Base-by-base conservation (phyloP, 1,140 invertebrate genomes). In the Pseudomyrmex sp. region DNA sequence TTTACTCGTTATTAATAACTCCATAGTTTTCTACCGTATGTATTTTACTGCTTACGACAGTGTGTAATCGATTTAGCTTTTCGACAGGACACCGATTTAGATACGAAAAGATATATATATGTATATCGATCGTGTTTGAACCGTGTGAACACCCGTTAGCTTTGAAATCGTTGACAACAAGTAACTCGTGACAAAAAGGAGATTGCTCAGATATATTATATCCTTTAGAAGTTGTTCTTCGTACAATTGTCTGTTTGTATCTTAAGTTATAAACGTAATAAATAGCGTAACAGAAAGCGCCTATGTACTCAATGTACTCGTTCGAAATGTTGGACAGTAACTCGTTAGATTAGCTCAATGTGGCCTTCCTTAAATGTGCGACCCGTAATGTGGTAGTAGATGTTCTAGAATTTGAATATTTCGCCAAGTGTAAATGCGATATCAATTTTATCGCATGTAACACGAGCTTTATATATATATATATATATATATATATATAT, bases 301-400 rank as follows among this genome's bases (percentile, higher is more conserved):
- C 86, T 73, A 88, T 90, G 83, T 90, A 84, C 89, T 52, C 10
- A 52, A 88, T 90, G 84, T 90, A 84, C 89, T 92, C 90, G 91
- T 93, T 91, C 65, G 89, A 89, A 88, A 83, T 84, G 91, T 90
- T 94, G 93, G 91, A 85, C 87, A 90, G 90, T 82, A 82, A 91
- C 91, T 91, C 92, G 83, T 92, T 94, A 94, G 93, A 93, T 92
- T 94, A 94, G 93, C 92, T 94, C 89, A 94, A 94, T 94, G 94
- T 94, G 93, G 94, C 94, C 94, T 94, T 94, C 92, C 93, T 94
- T 93, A 92, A 91, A 88, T 93, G 91, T 93, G 91, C 91, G 89
- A 93, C 88, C 91, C 91, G 85, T 89, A 73, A 90, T 89, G 90
- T 91, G 89, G 79, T 88, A 88, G 87, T 54, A 62, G 72, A 58